Percentiles rank a stretch among this genome's conserved stretches.
Evolutionary conservation across 2,113 vertebrate species (phyloP).

Genomic region (Strix aluco): DNA sequence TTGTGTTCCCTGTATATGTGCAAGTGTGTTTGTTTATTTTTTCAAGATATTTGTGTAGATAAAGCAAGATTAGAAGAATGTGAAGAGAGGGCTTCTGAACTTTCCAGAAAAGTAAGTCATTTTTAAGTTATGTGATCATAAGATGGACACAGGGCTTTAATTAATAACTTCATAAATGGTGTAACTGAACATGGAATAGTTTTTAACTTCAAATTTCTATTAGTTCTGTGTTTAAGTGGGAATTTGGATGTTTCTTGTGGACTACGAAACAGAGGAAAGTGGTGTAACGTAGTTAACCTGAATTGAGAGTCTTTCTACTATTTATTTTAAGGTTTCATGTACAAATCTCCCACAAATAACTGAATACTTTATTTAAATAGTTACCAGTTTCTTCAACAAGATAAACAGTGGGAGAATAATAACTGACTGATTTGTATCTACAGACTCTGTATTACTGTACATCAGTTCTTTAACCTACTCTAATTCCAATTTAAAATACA

Average conservation of each 20-base stretch:
- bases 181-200: not conserved
- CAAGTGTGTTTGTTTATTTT: conserved; percentile 37
- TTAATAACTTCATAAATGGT: not conserved
- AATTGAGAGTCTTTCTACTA: not conserved
- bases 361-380: not conserved
- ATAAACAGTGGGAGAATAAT: not conserved
- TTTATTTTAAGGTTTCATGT: not conserved
- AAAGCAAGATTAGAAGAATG: conserved; percentile 88
- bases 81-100: conserved; percentile 86
- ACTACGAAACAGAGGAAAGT: not conserved
- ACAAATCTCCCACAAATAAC: not conserved
- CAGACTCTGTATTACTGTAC: not conserved
- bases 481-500: not conserved
- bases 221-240: not conserved
- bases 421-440: not conserved
- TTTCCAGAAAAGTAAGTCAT: conserved; percentile 85
- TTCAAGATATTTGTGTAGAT: conserved; percentile 88
- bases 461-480: not conserved
- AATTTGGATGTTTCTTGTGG: not conserved
- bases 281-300: not conserved
- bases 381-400: not conserved
- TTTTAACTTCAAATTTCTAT: not conserved
- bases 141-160: not conserved
- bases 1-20: not conserved
- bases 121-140: not conserved